Evolutionary conservation across 1,140 invertebrate genomes (phyloP).

Genomic region (Drosophila melanica): DNA sequence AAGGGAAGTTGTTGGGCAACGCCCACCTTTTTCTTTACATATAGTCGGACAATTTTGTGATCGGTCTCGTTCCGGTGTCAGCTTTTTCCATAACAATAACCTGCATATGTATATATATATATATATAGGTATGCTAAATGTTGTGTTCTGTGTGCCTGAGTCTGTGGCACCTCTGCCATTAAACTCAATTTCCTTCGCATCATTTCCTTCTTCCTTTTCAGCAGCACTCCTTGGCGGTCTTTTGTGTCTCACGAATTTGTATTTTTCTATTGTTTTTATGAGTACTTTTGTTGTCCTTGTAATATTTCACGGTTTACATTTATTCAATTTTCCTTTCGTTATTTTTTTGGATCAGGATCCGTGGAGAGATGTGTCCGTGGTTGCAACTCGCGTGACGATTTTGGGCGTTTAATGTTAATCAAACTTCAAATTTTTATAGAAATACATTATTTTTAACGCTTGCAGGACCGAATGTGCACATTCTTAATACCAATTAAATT

Average conservation of each 20-base stretch:
- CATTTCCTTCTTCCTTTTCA: background rate
- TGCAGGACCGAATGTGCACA: background rate
- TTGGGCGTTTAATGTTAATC: conserved; percentile 22
- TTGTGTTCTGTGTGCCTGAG: conserved; percentile 8
- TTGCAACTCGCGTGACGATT: conserved; percentile 56
- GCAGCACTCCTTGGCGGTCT: conserved; percentile 1
- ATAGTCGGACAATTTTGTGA: conserved; percentile 18
- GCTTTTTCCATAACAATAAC: conserved; percentile 73
- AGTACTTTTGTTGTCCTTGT: conserved; percentile 14
- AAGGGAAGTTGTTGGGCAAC: conserved; percentile 59
- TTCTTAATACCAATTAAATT: background rate
- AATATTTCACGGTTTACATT: conserved; percentile 36
- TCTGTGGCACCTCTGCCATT: conserved; percentile 29
- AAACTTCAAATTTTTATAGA: background rate
- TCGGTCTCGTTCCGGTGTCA: conserved; percentile 69
- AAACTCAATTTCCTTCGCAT: conserved; percentile 16
- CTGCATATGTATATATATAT: conserved; percentile 6
- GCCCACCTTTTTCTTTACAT: conserved; percentile 51
- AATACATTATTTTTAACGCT: background rate
- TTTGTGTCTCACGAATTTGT: conserved; percentile 1
- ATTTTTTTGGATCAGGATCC: conserved; percentile 18
- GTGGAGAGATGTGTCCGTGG: conserved; percentile 30
- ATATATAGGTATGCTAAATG: conserved; percentile 16
- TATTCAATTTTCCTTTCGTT: conserved; percentile 4
- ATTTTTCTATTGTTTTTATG: conserved; percentile 19